Evolutionary conservation across 2,113 vertebrate species (phyloP).

Genomic region (Nothobranchius furzeri): DNA sequence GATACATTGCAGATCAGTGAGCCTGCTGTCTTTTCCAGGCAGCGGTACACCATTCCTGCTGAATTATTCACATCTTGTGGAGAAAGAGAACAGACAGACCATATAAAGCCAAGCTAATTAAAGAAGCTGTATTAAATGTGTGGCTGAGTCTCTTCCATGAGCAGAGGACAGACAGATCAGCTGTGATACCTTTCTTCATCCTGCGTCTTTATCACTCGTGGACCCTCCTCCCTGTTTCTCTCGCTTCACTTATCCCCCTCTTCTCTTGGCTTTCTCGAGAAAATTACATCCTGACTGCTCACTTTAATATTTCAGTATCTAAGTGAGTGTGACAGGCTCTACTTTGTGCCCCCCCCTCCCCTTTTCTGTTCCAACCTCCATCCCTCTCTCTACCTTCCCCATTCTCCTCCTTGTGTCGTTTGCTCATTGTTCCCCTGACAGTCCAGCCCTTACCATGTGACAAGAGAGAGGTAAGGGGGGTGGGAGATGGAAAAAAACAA

Average conservation of each 20-base stretch:
- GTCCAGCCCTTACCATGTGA: slow-evolving; percentile 73
- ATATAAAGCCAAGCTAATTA: slow-evolving; percentile 68
- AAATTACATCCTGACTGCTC: slow-evolving; percentile 85
- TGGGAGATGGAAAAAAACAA: slow-evolving; percentile 32
- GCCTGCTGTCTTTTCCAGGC: slow-evolving; percentile 60
- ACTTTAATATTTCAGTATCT: slow-evolving; percentile 83
- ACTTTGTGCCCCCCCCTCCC: slow-evolving; percentile 65
- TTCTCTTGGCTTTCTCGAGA: slow-evolving; percentile 75
- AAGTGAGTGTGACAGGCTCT: slow-evolving; percentile 82
- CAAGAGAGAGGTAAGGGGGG: slow-evolving; percentile 53
- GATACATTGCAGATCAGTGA: slow-evolving; percentile 60
- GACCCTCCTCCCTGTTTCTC: slow-evolving; percentile 39
- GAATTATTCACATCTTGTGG: slow-evolving; percentile 72
- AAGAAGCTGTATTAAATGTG: slow-evolving; percentile 76
- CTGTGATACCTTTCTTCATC: slow-evolving; percentile 73
- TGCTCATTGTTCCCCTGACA: slow-evolving; percentile 53
- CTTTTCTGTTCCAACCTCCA: slow-evolving; percentile 45
- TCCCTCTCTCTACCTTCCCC: slow-evolving; percentile 35
- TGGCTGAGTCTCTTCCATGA: slow-evolving; percentile 60
- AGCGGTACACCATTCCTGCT: slow-evolving; percentile 63
- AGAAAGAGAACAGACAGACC: slow-evolving; percentile 52
- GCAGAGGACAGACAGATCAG: slow-evolving; percentile 68
- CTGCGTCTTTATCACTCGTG: slow-evolving; percentile 48
- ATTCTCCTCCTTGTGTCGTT: slow-evolving; percentile 57
- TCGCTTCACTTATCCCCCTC: slow-evolving; percentile 67